These are phyloP conservation scores for Mellivora capensis DNA, from an alignment of 2,113 vertebrate genomes.

Conservation along the genomic window DNA sequence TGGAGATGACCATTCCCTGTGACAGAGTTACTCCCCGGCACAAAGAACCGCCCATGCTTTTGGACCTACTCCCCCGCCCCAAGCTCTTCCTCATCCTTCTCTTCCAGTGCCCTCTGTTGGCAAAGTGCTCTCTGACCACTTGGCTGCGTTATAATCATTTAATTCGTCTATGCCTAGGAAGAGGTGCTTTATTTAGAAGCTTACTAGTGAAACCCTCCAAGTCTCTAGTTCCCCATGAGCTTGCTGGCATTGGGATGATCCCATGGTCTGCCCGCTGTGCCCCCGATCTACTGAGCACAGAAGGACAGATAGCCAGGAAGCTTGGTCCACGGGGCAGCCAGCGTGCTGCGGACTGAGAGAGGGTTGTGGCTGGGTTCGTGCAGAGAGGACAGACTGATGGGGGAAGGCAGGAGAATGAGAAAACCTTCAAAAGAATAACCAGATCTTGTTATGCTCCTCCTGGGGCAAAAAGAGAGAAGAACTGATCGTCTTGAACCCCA, in stretches of 20 bases:
- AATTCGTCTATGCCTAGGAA: conserved; percentile 48
- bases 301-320: background rate
- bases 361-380: background rate
- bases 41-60: fast-evolving
- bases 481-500: background rate
- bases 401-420: background rate
- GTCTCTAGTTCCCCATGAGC: background rate
- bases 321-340: background rate
- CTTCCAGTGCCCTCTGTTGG: background rate
- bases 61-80: background rate
- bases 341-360: background rate
- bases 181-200: conserved; percentile 55
- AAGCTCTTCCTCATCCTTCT: background rate
- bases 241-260: background rate
- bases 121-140: conserved; percentile 13
- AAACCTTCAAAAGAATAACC: background rate
- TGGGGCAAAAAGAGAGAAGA: background rate
- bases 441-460: background rate
- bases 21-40: background rate
- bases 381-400: background rate
- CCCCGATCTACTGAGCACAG: background rate
- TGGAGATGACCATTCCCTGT: background rate
- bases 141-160: conserved; percentile 37
- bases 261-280: background rate
- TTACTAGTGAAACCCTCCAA: background rate